A percentile compares a stretch with the other conserved stretches of the same genome.
Conservation (phyloP, 2,113 vertebrate species). For the Odontophorus gujanensis region DNA sequence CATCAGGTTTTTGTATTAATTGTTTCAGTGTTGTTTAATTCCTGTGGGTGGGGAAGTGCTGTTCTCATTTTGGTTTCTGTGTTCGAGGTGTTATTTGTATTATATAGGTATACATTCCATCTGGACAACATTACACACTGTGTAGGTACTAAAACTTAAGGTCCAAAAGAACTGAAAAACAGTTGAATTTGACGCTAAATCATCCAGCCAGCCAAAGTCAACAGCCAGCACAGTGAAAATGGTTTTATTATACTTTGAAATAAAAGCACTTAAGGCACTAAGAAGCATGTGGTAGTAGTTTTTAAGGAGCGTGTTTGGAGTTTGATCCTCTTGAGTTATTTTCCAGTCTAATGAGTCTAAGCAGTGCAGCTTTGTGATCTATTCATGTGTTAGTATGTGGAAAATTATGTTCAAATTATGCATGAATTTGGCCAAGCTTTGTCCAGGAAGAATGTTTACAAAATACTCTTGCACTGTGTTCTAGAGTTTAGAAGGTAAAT, state of each 20-base stretch:
- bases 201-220: not conserved
- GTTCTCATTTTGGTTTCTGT: not conserved
- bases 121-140: not conserved
- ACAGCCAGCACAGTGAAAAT: not conserved
- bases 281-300: not conserved
- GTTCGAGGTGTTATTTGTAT: not conserved
- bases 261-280: not conserved
- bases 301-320: not conserved
- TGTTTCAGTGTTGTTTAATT: constrained; percentile 5
- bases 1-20: not conserved
- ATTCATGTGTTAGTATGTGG: not conserved
- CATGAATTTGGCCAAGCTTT: not conserved
- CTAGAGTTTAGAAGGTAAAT: not conserved
- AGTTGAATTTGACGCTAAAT: not conserved
- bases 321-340: not conserved
- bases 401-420: not conserved
- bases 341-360: not conserved
- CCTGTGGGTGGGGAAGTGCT: not conserved
- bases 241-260: not conserved
- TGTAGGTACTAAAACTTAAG: not conserved
- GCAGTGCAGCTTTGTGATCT: not conserved
- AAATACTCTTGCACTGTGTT: not conserved
- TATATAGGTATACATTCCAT: not conserved
- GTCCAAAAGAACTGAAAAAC: not conserved
- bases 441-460: not conserved